Evolutionary conservation across 2,888 invertebrate genomes (phyloP).

Genomic region (Willowsia nigromaculata): DNA sequence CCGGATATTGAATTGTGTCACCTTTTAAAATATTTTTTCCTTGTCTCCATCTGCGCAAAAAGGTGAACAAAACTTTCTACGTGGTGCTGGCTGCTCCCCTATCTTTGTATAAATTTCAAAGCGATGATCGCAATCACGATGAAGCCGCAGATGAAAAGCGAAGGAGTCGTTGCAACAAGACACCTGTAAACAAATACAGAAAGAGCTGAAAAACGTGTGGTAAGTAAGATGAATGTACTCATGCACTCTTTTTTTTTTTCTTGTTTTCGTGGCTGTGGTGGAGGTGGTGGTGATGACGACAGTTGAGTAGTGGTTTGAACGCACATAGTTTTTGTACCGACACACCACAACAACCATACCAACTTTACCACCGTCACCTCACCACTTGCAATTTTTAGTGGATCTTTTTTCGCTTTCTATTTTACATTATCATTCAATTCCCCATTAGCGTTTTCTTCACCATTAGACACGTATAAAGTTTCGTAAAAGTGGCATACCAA

Average conservation of each 20-base stretch:
- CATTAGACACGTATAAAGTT: too few species aligned
- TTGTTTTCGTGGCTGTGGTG: not conserved
- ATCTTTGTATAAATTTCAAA: not conserved
- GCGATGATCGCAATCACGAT: not conserved
- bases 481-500: too few species aligned
- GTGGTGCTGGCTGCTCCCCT: too few species aligned
- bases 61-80: too few species aligned
- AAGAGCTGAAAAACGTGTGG: not conserved
- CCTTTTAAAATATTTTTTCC: not conserved
- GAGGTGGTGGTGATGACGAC: not conserved
- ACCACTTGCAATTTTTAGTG: not conserved
- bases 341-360: not conserved
- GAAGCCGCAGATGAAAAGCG: not conserved
- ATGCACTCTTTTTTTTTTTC: not conserved
- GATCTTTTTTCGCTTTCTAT: not conserved
- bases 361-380: not conserved
- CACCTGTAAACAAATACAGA: conserved; percentile 16
- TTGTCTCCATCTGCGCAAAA: not conserved
- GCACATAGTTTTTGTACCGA: not conserved
- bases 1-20: conserved; percentile 46
- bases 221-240: conserved; percentile 26
- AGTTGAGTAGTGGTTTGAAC: not conserved
- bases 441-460: not conserved
- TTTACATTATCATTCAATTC: not conserved
- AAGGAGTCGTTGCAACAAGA: not conserved